Base-by-base conservation (phyloP, 2,888 invertebrate species). In the Agonum fuliginosum region DNA sequence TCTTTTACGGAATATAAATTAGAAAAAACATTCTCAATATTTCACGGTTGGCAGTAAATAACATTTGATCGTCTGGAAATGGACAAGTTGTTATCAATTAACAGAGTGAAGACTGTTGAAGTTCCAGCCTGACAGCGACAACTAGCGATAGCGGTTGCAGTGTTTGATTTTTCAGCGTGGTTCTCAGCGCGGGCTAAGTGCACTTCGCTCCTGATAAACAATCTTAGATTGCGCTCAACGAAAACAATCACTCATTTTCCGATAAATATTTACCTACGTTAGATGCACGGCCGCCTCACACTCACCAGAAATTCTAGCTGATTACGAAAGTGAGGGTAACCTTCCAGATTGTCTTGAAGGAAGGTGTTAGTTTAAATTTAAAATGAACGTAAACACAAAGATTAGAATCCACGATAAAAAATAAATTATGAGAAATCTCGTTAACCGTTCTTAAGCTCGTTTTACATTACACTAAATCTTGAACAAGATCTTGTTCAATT, bases 171-270 rank as follows among this genome's bases (percentile, higher is more conserved):
- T 54, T 72, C 72, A 51, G 27, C 72, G 22, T 20, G n/a, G 41
- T 3, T 43, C 10, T 54, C 12, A 10, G 12, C 20, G n/a, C 67
- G 62, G 22, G 54, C 43, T 77, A 77, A 77, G 77, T 77, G 77
- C 77, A 77, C 77, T 77, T 70, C 24, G 65, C 43, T 46, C 46
- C 62, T 74, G 74, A 72, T 74, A 74, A 74, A 74, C 74, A 70
- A 75, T 75, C 51, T 34, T 30, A 30, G 67, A 75, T 65, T 77
- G 70, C 70, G 70, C 34, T 70, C 43, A 77, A 70, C 41, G 77
- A 77, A 77, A 77, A 77, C 77, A 77, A 77, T 77, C 77, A 77
- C 70, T 77, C 77, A 77, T 77, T 77, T 77, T 70, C 58, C 34
- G 41, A 70, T 77, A 77, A 77, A 77, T 77, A 77, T 77, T 77